phyloP scores from a whole-genome alignment of 2,888 invertebrate species.

The Erynnis tages region DNA sequence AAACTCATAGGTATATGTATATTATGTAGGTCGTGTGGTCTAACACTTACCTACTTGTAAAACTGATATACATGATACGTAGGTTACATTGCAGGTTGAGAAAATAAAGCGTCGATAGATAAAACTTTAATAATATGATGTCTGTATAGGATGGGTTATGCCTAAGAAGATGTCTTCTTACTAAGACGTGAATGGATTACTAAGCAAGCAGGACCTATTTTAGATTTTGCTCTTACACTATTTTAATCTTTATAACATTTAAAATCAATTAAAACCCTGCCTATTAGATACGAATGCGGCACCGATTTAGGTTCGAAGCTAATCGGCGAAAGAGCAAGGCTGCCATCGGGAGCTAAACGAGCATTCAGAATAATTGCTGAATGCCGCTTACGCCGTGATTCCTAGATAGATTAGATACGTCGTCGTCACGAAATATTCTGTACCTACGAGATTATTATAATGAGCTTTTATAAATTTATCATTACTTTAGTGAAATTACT shows the following conservation, averaged over 20 bases:
- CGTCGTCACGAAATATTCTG: constrained; percentile 22
- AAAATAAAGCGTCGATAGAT: too few relatives aligned
- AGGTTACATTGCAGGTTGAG: too few relatives aligned
- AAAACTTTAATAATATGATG: too few relatives aligned
- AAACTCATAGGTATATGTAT: too few relatives aligned
- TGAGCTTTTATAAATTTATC: background rate
- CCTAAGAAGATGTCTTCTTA: too few relatives aligned
- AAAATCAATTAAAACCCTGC: constrained; percentile 27
- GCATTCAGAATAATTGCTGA: constrained; percentile 51
- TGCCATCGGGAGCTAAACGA: constrained; percentile 23
- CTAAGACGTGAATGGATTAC: too few relatives aligned
- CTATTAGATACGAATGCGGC: constrained; percentile 24
- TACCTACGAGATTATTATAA: constrained; percentile 7
- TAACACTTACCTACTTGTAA: too few relatives aligned
- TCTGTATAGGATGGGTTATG: too few relatives aligned
- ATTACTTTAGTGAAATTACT: background rate
- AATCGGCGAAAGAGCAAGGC: constrained; percentile 22
- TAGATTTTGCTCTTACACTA: background rate
- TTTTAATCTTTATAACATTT: constrained; percentile 17
- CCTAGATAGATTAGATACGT: constrained; percentile 50
- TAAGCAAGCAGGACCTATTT: too few relatives aligned
- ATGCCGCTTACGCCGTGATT: constrained; percentile 51
- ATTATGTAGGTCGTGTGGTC: too few relatives aligned
- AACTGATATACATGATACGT: too few relatives aligned
- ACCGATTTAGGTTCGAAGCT: constrained; percentile 17